Percentiles rank a stretch among this genome's conserved stretches.
Conservation (phyloP, 2,888 invertebrate species). For the Copidosoma aretas region DNA sequence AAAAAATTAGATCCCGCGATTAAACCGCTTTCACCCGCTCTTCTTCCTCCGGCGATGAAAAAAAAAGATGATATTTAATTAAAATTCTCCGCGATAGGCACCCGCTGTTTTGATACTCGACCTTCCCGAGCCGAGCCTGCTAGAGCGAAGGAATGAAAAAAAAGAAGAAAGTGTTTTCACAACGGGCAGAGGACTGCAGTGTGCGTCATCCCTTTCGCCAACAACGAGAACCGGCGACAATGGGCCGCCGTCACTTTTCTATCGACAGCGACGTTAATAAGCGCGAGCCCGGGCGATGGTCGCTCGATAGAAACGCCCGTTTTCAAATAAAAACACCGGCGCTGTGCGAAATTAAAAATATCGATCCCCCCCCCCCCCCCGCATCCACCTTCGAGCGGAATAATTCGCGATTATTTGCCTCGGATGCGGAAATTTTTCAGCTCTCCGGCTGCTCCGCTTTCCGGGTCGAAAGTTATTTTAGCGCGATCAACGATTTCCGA, state of each 20-base stretch:
- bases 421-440: no score
- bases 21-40: not conserved
- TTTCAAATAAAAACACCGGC: constrained; percentile 19
- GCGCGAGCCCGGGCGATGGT: not conserved
- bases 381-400: no score
- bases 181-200: not conserved
- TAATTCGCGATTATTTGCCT: no score
- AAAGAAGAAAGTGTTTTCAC: not conserved
- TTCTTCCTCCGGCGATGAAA: constrained; percentile 1
- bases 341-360: constrained; percentile 10
- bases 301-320: constrained; percentile 21
- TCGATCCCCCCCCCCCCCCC: not conserved
- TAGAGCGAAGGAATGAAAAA: no score
- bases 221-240: constrained; percentile 22
- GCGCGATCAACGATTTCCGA: no score
- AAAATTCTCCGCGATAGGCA: constrained; percentile 27
- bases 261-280: constrained; percentile 26
- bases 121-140: not conserved
- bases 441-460: no score
- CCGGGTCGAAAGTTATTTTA: no score
- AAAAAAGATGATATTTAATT: constrained; percentile 34
- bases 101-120: constrained; percentile 17
- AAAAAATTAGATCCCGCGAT: not conserved
- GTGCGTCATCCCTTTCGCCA: constrained; percentile 8
- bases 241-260: constrained; percentile 13